Evolutionary conservation across 2,797 vertebrate species (phyloP).

Genomic region (Pseudochaenichthys georgianus): DNA sequence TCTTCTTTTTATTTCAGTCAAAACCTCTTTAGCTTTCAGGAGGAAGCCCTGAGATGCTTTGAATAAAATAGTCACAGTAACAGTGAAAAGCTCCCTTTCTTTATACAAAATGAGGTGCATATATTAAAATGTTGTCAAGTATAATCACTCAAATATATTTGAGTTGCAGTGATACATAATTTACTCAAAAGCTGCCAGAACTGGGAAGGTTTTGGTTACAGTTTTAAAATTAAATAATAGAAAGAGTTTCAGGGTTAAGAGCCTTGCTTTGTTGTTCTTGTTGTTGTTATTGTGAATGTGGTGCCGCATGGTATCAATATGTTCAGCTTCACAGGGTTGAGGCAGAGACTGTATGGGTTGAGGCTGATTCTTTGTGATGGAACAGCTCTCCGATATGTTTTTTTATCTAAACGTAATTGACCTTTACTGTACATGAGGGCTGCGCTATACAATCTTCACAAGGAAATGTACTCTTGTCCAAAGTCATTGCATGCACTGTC

Average conservation of each 20-base stretch:
- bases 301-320: background rate
- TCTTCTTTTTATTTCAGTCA: background rate
- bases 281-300: too few species aligned
- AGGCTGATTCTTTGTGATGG: slow-evolving; percentile 10
- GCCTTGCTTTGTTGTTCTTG: slow-evolving; percentile 2
- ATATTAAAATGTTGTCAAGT: background rate
- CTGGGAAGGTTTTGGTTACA: background rate
- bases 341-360: background rate
- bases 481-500: slow-evolving; percentile 3
- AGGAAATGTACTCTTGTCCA: slow-evolving; percentile 25
- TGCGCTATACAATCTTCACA: slow-evolving; percentile 25
- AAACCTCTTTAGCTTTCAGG: background rate
- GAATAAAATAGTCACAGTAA: slow-evolving; percentile 12
- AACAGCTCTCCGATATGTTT: slow-evolving; percentile 3
- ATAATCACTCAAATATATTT: background rate
- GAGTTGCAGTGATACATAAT: slow-evolving; percentile 18
- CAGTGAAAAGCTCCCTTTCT: slow-evolving; percentile 20
- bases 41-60: slow-evolving; percentile 1
- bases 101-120: background rate
- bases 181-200: slow-evolving; percentile 14
- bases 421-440: slow-evolving; percentile 31
- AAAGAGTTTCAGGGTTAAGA: slow-evolving; percentile 2
- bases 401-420: slow-evolving; percentile 37
- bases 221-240: slow-evolving; percentile 5
- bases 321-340: background rate